Evolutionary conservation across 2,797 vertebrate genomes (phyloP).

Genomic region (Malurus splendens): DNA sequence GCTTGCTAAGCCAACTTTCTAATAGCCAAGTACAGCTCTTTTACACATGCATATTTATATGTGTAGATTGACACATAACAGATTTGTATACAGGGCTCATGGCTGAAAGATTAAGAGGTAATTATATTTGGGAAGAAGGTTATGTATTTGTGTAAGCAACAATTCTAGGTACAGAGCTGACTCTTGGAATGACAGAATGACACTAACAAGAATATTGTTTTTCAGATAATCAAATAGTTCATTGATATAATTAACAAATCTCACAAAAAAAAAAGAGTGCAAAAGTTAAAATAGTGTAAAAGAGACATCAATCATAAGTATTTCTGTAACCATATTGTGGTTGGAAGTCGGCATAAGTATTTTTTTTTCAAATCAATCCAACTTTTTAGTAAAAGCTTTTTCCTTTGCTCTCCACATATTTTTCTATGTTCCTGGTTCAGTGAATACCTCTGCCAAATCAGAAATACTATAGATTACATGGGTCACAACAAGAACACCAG

Average conservation of each 20-base stretch:
- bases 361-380: conserved; percentile 5
- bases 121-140: neutral
- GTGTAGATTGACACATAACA: neutral
- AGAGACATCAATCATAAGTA: neutral
- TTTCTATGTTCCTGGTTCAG: conserved; percentile 7
- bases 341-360: neutral
- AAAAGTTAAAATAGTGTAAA: neutral
- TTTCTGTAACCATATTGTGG: neutral
- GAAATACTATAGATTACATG: conserved; percentile 54
- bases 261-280: neutral
- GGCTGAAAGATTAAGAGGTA: neutral
- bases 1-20: neutral
- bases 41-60: neutral
- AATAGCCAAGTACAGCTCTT: neutral
- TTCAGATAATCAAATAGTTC: neutral
- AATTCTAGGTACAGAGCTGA: neutral
- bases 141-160: neutral
- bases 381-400: neutral
- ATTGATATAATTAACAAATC: neutral
- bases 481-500: conserved; percentile 24
- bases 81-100: neutral
- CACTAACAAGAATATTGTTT: neutral
- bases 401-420: neutral
- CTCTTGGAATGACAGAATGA: neutral
- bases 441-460: conserved; percentile 15